A percentile compares a stretch with the other conserved stretches of the same genome.
Conservation (phyloP, 2,888 invertebrate genomes). For the Antheraea yamamai region DNA sequence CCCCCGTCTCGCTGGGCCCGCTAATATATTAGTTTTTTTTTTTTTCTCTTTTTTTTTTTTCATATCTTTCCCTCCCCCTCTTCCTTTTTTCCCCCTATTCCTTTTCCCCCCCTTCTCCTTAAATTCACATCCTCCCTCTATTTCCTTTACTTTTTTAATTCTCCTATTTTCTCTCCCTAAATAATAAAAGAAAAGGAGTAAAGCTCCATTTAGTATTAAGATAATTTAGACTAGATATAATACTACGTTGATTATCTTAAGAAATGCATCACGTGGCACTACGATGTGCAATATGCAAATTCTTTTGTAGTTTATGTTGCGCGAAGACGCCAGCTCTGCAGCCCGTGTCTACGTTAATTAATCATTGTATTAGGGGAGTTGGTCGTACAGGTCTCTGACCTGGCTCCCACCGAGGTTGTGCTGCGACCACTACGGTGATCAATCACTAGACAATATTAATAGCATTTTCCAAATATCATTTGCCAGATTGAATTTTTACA, state of each 20-base stretch:
- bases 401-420: background rate
- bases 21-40: too few species aligned
- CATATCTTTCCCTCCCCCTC: too few species aligned
- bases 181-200: background rate
- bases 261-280: background rate
- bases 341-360: background rate
- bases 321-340: background rate
- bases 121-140: too few species aligned
- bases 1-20: too few species aligned
- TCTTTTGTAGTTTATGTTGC: background rate
- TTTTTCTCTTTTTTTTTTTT: too few species aligned
- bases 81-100: too few species aligned
- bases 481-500: background rate
- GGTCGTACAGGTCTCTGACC: background rate
- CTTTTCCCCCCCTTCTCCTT: too few species aligned
- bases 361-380: background rate
- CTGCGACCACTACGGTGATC: background rate
- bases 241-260: background rate
- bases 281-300: conserved; percentile 5
- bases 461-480: background rate
- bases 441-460: background rate
- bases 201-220: background rate
- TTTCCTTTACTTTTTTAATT: too few species aligned
- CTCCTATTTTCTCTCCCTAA: too few species aligned
- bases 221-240: background rate